Conservation (phyloP, 2,113 vertebrate species). For the Phycodurus eques region DNA sequence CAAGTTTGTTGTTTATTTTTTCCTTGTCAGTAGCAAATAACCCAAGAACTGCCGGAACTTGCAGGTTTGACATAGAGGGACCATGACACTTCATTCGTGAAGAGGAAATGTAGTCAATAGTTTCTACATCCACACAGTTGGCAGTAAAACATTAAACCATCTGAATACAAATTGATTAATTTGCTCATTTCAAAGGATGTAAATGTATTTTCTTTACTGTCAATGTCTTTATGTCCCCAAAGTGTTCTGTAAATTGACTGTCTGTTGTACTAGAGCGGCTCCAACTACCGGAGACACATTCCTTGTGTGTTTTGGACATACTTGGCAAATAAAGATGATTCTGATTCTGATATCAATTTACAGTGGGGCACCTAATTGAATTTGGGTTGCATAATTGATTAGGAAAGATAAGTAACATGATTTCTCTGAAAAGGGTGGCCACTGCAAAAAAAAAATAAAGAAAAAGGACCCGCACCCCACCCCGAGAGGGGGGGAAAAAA, state of each 20-base stretch:
- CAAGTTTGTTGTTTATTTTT: slow-evolving; percentile 23
- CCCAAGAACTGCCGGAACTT: slow-evolving; percentile 2
- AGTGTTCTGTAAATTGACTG: no score
- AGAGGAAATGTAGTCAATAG: neutral
- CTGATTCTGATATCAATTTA: no score
- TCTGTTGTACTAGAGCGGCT: no score
- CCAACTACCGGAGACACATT: no score
- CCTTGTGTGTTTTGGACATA: no score
- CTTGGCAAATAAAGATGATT: no score
- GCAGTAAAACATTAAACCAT: neutral
- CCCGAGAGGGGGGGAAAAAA: neutral
- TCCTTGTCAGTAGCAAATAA: slow-evolving; percentile 23
- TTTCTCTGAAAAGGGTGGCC: neutral
- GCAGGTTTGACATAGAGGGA: slow-evolving; percentile 55
- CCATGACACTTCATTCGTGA: slow-evolving; percentile 18
- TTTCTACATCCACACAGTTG: neutral
- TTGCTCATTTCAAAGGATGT: no score
- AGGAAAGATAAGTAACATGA: neutral
- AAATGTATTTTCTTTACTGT: no score
- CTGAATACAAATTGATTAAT: no score
- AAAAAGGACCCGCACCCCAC: neutral
- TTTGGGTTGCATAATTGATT: neutral
- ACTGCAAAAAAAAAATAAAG: neutral
- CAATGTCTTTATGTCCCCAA: no score
- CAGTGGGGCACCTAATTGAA: no score